Evolutionary conservation across 2,888 invertebrate genomes (phyloP), one percentile per base, ranked within the genome.

Genomic region (Trypoxylon attenuatum): DNA sequence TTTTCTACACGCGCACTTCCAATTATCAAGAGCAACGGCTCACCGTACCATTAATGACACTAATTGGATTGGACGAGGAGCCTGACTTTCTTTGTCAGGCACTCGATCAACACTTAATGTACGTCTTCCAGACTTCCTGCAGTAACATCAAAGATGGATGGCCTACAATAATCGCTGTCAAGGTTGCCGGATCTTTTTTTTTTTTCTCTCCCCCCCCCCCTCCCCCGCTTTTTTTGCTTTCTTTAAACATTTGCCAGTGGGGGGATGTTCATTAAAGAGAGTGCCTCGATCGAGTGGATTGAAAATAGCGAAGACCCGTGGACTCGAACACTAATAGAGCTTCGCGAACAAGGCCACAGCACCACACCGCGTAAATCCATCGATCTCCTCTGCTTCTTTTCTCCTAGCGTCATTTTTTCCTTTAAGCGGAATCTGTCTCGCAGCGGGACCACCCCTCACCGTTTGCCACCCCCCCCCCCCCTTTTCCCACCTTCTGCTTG

Each of bases 231-330:
- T 51, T 52, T 47, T 61, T 33, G 49, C 42, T 56, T 51, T 47
- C 23, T 49, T 42, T 42, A 63, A 59, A 50, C 46, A 57, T 59
- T 54, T 54, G 39, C 45, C 43, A 54, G n/a, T n/a, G n/a, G n/a
- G n/a, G 50, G 29, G 51, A 45, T 39, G 55, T 69, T 69, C 61
- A 69, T 69, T 69, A 69, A 58, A 41, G 55, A 49, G 67, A 67
- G 69, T 67, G 62, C 49, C 58, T 69, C 51, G 69, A 69, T 67
- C 67, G 58, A 62, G 61, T 51, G 61, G 62, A 49, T 42, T 27
- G 52, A 62, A 61, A 57, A 62, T 43, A 56, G 51, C 54, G 54
- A 62, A n/a, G n/a, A 55, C 62, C 55, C 41, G 56, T 19, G 29
- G 59, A 49, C 43, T 50, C 49, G 43, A 55, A 51, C 55, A 43